A percentile compares a stretch with the other conserved stretches of the same genome.
Conservation (phyloP, 2,113 vertebrate species). For the Vombatus ursinus region DNA sequence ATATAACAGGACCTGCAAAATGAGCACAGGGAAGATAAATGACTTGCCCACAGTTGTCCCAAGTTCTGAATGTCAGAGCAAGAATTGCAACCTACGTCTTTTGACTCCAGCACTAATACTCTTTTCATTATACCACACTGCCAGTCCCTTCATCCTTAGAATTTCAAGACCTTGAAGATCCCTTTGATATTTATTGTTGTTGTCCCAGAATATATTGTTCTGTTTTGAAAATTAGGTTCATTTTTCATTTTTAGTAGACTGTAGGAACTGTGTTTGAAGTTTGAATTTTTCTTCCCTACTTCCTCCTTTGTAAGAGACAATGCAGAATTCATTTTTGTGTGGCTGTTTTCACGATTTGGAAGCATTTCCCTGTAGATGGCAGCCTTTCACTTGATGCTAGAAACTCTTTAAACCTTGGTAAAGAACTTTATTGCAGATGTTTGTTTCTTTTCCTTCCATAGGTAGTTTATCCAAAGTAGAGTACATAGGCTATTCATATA, state of each 20-base stretch:
- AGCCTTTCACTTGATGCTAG: background rate
- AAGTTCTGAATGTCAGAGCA: background rate
- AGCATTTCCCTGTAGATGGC: constrained; percentile 55
- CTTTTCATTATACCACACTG: background rate
- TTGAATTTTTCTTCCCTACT: background rate
- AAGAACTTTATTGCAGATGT: background rate
- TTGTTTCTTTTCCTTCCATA: background rate
- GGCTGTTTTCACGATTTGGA: background rate
- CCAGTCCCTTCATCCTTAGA: background rate
- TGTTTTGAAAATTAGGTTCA: background rate
- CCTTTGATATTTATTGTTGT: background rate
- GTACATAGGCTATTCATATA: background rate
- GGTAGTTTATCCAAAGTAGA: constrained; percentile 3
- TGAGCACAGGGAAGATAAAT: background rate
- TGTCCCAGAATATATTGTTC: background rate
- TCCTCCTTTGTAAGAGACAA: background rate
- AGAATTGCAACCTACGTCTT: background rate
- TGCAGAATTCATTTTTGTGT: background rate
- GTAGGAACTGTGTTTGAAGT: background rate
- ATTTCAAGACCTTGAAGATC: background rate
- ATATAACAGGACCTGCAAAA: background rate
- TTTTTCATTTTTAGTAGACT: background rate
- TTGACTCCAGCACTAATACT: background rate
- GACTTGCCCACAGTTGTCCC: background rate
- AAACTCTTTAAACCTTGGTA: background rate